Conservation (phyloP, 2,113 vertebrate genomes). For the Pelobates fuscus region DNA sequence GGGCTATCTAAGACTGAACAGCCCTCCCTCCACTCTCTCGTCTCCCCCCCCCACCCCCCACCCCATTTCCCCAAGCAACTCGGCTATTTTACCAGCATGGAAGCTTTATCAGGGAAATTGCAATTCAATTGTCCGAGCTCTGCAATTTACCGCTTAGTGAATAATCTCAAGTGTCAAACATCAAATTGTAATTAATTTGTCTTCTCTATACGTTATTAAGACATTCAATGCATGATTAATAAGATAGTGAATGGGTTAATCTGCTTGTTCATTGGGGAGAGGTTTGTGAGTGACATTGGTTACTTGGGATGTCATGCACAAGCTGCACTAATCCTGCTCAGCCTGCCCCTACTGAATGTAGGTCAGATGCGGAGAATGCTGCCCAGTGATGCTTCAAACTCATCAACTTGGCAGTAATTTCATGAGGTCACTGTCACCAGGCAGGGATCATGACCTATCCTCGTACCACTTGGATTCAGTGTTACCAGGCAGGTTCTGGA, state of each 20-base stretch:
- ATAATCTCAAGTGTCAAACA: too few relatives aligned
- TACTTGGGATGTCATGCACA: conserved; percentile 35
- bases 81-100: too few relatives aligned
- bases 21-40: too few relatives aligned
- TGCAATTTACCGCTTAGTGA: too few relatives aligned
- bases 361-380: conserved; percentile 42
- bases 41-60: too few relatives aligned
- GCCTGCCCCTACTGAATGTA: conserved; percentile 19
- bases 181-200: too few relatives aligned
- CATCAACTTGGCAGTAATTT: conserved; percentile 36
- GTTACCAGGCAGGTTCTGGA: neutral
- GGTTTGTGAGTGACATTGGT: conserved; percentile 24
- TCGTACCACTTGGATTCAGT: neutral
- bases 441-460: conserved; percentile 21
- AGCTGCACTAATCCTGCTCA: conserved; percentile 41
- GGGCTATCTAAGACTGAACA: too few relatives aligned
- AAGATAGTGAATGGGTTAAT: conserved; percentile 6
- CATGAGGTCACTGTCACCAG: conserved; percentile 20
- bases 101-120: too few relatives aligned
- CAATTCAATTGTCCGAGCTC: too few relatives aligned
- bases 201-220: too few relatives aligned
- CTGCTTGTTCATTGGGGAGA: conserved; percentile 10
- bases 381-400: conserved; percentile 28
- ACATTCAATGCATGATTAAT: too few relatives aligned
- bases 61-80: too few relatives aligned